Base-by-base conservation (phyloP, 2,797 vertebrate species). In the Varecia variegata region DNA sequence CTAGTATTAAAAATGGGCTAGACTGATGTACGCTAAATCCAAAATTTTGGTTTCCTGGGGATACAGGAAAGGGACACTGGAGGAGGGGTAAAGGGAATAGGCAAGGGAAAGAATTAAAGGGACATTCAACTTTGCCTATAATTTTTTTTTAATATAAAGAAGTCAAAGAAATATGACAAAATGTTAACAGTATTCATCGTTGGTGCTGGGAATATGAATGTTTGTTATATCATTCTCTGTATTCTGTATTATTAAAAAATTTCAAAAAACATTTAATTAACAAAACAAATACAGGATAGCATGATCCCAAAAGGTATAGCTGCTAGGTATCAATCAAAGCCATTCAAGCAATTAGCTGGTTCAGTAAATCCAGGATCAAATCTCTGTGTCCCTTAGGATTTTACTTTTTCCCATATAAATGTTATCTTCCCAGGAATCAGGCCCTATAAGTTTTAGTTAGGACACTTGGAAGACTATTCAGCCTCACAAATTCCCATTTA, bases 401-500 rank as follows among this genome's bases (percentile, higher is more conserved):
- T 95, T 47, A 32, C 70, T 95, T 88, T 85, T 98, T 98, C 92
- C 68, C 83, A 87, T 76, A 88, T 17, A 98, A 97, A 97, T 62
- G 84, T 68, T 94, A 96, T 97, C 96, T 97, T 96, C 70, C 81
- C 97, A 96, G 74, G 92, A 98, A 97, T 95, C 96, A 88, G 74
- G 97, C 96, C 77, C 95, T 97, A 25, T 23, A 97, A 13, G 76
- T 58, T 97, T 97, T 88, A 86, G 85, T 97, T 84, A 96, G 94
- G 96, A 96, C 58, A 97, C 82, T 79, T 96, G 65, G 74, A 98
- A 96, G 65, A 97, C 86, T 88, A 95, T 93, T 74, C 25, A 95
- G 73, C 80, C 80, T 94, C 96, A 43, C 90, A 98, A 97, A 79
- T 96, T 96, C 23, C 54, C 97, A 94, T 97, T 98, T 98, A 97